These are phyloP conservation scores for Pseudobourletiella spinata DNA, from an alignment of 1,140 invertebrate species.

Conservation along the genomic window DNA sequence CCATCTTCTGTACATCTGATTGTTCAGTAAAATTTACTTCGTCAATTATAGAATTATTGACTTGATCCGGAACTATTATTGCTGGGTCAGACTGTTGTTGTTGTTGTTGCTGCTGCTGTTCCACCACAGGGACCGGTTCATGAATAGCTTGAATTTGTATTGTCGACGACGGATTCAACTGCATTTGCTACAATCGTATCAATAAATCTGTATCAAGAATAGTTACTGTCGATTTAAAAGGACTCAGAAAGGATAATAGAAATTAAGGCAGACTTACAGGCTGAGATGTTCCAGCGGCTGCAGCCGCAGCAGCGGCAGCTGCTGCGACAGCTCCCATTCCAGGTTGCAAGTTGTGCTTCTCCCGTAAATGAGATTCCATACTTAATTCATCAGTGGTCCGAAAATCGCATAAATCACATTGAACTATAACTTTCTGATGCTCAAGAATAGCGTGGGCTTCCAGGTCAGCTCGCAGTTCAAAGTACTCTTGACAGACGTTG, in stretches of 20 bases:
- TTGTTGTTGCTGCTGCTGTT: slow-evolving; percentile 6
- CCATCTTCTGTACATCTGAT: slow-evolving; percentile 46
- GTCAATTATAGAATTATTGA: neutral
- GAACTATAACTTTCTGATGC: slow-evolving; percentile 39
- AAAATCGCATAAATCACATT: slow-evolving; percentile 41
- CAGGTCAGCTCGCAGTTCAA: slow-evolving; percentile 39
- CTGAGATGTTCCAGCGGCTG: slow-evolving; percentile 23
- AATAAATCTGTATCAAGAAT: neutral
- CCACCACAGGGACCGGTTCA: neutral
- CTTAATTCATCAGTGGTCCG: slow-evolving; percentile 34
- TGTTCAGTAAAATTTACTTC: slow-evolving; percentile 41
- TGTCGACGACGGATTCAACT: neutral
- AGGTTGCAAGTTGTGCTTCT: slow-evolving; percentile 38
- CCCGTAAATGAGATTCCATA: slow-evolving; percentile 36
- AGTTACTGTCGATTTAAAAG: neutral
- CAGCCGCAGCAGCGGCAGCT: slow-evolving; percentile 31
- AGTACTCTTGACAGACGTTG: slow-evolving; percentile 39
- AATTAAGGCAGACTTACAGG: slow-evolving; percentile 7
- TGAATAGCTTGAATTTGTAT: neutral
- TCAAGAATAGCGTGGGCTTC: slow-evolving; percentile 40
- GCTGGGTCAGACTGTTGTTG: neutral
- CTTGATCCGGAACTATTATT: slow-evolving; percentile 4
- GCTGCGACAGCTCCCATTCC: slow-evolving; percentile 40
- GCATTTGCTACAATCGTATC: slow-evolving; percentile 18
- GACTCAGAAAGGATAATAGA: neutral